These are phyloP conservation scores for Crossocerus cetratus DNA, from an alignment of 2,888 invertebrate species.

Conservation along the genomic window DNA sequence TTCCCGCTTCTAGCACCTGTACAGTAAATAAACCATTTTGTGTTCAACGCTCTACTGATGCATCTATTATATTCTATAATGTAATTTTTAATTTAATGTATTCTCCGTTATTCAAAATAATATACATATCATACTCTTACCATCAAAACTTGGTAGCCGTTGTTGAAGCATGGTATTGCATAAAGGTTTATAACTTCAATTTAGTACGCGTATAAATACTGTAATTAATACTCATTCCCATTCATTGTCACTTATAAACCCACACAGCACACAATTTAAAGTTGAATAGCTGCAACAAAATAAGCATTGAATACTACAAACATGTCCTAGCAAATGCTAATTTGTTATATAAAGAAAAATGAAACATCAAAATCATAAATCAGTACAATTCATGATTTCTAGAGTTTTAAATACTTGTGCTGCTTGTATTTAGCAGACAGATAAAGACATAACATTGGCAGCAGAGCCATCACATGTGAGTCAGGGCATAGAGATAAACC, in stretches of 20 bases:
- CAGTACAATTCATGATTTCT: background rate
- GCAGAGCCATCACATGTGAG: background rate
- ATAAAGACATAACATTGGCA: background rate
- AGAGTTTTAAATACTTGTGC: background rate
- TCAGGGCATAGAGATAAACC: background rate
- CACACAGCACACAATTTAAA: background rate
- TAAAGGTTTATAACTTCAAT: constrained; percentile 26
- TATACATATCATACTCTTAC: constrained; percentile 39
- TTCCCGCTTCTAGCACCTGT: constrained; percentile 78
- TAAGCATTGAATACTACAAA: too few relatives aligned
- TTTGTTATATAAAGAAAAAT: background rate
- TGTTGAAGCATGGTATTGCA: constrained; percentile 60
- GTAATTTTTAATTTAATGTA: background rate
- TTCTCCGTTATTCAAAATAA: background rate
- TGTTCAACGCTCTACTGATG: background rate
- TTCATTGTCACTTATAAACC: constrained; percentile 14
- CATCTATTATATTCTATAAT: background rate
- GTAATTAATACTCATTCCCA: constrained; percentile 9
- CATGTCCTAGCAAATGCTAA: too few relatives aligned
- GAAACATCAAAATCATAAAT: background rate
- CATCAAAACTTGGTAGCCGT: constrained; percentile 55
- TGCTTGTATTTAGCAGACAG: background rate
- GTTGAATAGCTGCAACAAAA: constrained; percentile 16
- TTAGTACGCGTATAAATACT: constrained; percentile 18
- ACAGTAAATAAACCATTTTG: background rate